phyloP scores from a whole-genome alignment of 2,113 vertebrate species.

The Orthochromis malagaraziensis region DNA sequence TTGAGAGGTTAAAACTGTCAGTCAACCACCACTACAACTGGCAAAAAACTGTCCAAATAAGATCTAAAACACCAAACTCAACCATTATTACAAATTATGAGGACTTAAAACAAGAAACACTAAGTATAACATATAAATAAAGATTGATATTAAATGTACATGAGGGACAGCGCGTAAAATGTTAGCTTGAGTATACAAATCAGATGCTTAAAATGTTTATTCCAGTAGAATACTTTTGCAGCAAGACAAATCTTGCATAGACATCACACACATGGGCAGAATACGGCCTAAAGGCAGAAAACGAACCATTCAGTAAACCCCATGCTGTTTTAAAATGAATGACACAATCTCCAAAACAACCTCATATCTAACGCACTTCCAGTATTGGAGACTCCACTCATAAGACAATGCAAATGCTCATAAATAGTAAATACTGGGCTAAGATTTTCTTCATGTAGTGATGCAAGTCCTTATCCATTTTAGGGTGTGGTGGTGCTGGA shows the following conservation, averaged over 20 bases:
- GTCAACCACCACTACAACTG: background rate
- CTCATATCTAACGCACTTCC: background rate
- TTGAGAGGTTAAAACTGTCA: background rate
- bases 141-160: background rate
- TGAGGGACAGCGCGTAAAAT: background rate
- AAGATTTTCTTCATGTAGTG: background rate
- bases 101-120: background rate
- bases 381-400: background rate
- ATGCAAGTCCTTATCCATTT: background rate
- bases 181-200: background rate
- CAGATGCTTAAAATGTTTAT: background rate
- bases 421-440: background rate
- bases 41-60: background rate
- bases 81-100: background rate
- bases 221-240: background rate
- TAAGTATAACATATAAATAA: background rate
- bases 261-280: background rate
- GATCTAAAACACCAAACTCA: background rate
- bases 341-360: background rate
- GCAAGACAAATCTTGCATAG: background rate
- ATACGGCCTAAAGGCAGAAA: background rate
- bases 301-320: background rate
- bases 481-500: background rate
- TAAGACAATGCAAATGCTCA: background rate
- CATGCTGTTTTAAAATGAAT: background rate